Evolutionary conservation across 2,888 invertebrate species (phyloP).

Genomic region (Pseudococcus viburni): DNA sequence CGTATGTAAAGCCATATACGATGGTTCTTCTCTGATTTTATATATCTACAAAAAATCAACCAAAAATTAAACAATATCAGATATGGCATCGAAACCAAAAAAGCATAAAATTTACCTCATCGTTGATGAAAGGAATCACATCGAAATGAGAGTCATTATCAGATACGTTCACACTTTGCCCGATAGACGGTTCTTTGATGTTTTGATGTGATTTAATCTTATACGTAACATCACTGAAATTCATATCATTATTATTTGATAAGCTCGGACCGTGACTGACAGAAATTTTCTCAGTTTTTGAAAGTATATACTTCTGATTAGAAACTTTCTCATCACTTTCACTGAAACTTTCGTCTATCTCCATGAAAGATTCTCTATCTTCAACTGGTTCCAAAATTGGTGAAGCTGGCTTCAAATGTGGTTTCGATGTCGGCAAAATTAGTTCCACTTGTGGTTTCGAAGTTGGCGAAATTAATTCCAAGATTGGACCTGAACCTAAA

Average conservation of each 20-base stretch:
- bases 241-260: neutral
- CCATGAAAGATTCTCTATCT: neutral
- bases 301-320: neutral
- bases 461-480: no score
- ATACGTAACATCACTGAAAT: neutral
- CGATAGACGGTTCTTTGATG: neutral
- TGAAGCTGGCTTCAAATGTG: no score
- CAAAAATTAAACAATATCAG: neutral
- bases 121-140: neutral
- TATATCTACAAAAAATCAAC: conserved; percentile 9
- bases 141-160: neutral
- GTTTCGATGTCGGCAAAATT: no score
- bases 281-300: neutral
- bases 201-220: neutral
- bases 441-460: no score
- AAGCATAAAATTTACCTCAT: neutral
- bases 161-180: neutral
- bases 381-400: neutral
- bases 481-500: neutral
- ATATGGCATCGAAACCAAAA: neutral
- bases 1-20: conserved; percentile 45
- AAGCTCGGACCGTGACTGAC: neutral
- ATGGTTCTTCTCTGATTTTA: conserved; percentile 49
- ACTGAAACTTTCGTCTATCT: neutral
- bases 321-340: neutral